These are phyloP conservation scores for Ichneumoninae sp. DNA, from an alignment of 2,888 invertebrate genomes.

Conservation along the genomic window DNA sequence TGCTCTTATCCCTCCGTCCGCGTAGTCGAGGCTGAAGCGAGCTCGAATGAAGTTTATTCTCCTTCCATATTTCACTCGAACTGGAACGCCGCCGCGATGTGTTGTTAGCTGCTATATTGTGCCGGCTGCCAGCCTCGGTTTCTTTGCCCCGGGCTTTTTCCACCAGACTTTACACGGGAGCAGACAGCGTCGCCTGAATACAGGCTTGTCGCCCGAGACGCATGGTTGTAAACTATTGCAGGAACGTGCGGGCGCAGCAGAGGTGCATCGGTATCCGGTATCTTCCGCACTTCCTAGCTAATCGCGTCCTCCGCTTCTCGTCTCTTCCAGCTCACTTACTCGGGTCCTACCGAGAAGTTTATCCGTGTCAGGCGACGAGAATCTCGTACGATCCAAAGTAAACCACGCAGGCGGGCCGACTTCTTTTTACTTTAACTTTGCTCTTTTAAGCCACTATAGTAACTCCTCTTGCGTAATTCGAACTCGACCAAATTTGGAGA, in stretches of 20 bases:
- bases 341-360: conserved; percentile 71
- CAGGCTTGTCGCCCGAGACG: conserved; percentile 6
- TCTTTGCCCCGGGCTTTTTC: conserved; percentile 63
- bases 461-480: neutral
- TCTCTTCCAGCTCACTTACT: conserved; percentile 19
- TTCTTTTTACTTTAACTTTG: conserved; percentile 44
- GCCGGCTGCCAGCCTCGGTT: conserved; percentile 50
- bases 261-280: conserved; percentile 64
- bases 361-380: conserved; percentile 76
- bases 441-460: neutral
- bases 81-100: conserved; percentile 26
- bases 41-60: conserved; percentile 34
- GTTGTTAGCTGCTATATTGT: conserved; percentile 21
- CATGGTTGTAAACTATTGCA: neutral
- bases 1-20: neutral
- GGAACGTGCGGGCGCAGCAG: conserved; percentile 42
- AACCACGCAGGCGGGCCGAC: conserved; percentile 58
- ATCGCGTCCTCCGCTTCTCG: conserved; percentile 10
- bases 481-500: neutral
- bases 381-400: conserved; percentile 59
- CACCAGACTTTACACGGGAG: conserved; percentile 23
- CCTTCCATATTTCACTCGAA: conserved; percentile 41
- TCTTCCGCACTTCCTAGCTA: conserved; percentile 56
- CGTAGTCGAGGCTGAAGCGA: conserved; percentile 9
- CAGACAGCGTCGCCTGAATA: conserved; percentile 51